Percentiles rank a stretch among this genome's conserved stretches.
Evolutionary conservation across 2,888 invertebrate genomes (phyloP).

Genomic region (Melieria crassipennis): DNA sequence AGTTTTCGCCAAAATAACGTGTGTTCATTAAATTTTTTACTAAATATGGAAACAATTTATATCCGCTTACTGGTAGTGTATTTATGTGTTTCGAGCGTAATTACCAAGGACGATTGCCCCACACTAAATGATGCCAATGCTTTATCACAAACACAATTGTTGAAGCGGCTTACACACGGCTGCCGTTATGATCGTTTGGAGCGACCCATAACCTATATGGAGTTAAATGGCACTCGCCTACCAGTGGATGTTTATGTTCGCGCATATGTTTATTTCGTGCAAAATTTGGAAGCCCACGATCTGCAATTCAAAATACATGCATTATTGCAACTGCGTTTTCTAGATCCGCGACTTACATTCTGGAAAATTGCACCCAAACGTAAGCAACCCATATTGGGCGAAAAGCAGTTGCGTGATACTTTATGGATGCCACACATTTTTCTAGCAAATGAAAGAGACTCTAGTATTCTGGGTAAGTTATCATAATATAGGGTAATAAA

Average conservation of each 20-base stretch:
- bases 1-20: too few relatives aligned
- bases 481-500: too few relatives aligned
- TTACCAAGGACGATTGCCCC: constrained; percentile 64
- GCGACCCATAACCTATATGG: constrained; percentile 68
- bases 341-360: constrained; percentile 77
- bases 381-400: constrained; percentile 75
- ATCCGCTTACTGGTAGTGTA: too few relatives aligned
- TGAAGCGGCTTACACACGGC: constrained; percentile 75
- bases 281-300: constrained; percentile 84
- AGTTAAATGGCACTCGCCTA: constrained; percentile 65
- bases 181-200: constrained; percentile 82
- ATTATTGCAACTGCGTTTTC: constrained; percentile 80
- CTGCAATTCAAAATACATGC: constrained; percentile 87
- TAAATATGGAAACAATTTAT: too few relatives aligned
- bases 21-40: too few relatives aligned
- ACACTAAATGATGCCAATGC: constrained; percentile 69
- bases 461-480: constrained; percentile 72
- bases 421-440: constrained; percentile 88
- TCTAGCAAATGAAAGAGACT: constrained; percentile 80
- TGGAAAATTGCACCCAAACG: constrained; percentile 75
- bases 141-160: constrained; percentile 78
- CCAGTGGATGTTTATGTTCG: constrained; percentile 78
- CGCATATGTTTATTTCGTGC: constrained; percentile 84
- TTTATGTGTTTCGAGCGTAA: not conserved
- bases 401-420: constrained; percentile 74